Evolutionary conservation across 2,888 invertebrate genomes (phyloP), one percentile per base, ranked within the genome.

Genomic region (Drosophila mimetica): DNA sequence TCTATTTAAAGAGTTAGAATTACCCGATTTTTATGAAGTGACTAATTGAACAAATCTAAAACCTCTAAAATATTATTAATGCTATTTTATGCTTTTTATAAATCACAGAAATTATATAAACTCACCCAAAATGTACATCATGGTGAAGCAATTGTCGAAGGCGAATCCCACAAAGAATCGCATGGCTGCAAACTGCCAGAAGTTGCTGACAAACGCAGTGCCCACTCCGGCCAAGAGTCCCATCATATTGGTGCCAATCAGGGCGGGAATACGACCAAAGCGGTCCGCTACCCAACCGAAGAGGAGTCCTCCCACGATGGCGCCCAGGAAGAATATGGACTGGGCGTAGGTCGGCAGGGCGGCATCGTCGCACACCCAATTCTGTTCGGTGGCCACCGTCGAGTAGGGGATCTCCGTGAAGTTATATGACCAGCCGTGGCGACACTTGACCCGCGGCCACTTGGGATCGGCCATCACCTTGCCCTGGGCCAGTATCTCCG

Each of bases 71-170:
- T n/a, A n/a, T n/a, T n/a, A n/a, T n/a, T n/a, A n/a, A n/a, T n/a
- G n/a, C n/a, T n/a, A n/a, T n/a, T n/a, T n/a, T n/a, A n/a, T n/a
- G n/a, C n/a, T n/a, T n/a, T n/a, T n/a, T n/a, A n/a, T n/a, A n/a
- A n/a, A n/a, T n/a, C n/a, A n/a, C n/a, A n/a, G n/a, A n/a, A n/a
- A n/a, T n/a, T n/a, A n/a, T n/a, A n/a, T n/a, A n/a, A n/a, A n/a
- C n/a, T 94, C 92, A 97, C 97, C 96, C 78, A 97, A 92, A 89
- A 97, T 97, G 81, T 97, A 97, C 96, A 97, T 97, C 97, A 97
- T 97, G 25, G 96, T 97, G 91, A 97, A 97, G 88, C 96, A 97
- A 91, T 97, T 97, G 91, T 97, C 97, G 86, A 97, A 97, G 2
- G 96, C 97, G 89, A 97, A 93, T 6, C 97, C 97, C 2, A 97